phyloP scores from a whole-genome alignment of 1,140 invertebrate genomes.

The Whitmania pigra region DNA sequence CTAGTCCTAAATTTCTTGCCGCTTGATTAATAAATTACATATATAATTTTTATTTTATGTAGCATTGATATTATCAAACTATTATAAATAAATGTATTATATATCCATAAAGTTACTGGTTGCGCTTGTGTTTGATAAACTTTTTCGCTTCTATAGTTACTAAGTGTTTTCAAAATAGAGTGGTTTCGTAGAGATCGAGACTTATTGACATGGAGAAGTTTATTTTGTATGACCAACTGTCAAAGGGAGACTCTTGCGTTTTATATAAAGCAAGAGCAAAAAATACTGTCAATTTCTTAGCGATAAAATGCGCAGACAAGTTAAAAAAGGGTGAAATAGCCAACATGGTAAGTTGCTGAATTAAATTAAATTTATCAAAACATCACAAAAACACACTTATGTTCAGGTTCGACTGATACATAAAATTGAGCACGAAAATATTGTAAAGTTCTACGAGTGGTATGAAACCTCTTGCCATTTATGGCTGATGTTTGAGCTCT shows the following conservation, averaged over 20 bases:
- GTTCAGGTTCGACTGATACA: conserved; percentile 42
- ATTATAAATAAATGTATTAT: too few species aligned
- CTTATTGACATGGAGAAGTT: conserved; percentile 42
- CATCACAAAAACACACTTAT: background rate
- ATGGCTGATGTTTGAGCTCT: conserved; percentile 43
- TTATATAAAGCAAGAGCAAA: conserved; percentile 43
- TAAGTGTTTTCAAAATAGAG: too few species aligned
- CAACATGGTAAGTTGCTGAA: conserved; percentile 33
- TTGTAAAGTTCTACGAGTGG: conserved; percentile 44
- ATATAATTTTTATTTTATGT: too few species aligned
- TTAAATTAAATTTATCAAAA: too few species aligned
- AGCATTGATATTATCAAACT: too few species aligned
- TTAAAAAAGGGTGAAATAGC: conserved; percentile 39
- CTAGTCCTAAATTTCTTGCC: background rate
- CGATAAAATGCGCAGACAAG: conserved; percentile 43
- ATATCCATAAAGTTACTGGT: background rate
- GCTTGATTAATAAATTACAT: too few species aligned
- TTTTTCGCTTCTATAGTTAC: background rate
- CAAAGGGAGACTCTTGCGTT: conserved; percentile 36
- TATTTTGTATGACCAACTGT: conserved; percentile 42
- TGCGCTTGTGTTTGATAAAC: background rate
- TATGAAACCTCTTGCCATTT: conserved; percentile 44
- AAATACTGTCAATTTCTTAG: conserved; percentile 43
- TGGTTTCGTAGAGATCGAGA: background rate
- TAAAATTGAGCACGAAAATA: conserved; percentile 39